Evolutionary conservation across 1,140 invertebrate genomes (phyloP).

Genomic region (Pissodes strobi): DNA sequence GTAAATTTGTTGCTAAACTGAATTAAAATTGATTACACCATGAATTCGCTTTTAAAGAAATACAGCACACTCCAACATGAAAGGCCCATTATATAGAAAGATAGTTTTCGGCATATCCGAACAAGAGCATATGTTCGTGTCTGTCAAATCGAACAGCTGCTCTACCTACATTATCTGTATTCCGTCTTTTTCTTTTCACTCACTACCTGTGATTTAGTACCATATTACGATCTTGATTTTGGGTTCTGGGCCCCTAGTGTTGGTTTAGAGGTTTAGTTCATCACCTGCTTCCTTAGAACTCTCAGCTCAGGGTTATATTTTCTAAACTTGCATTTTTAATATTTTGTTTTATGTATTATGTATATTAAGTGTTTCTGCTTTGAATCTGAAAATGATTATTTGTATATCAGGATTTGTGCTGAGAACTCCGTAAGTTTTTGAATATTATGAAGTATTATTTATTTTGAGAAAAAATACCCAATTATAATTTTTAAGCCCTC

Average conservation of each 20-base stretch:
- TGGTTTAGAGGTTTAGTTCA: constrained; percentile 42
- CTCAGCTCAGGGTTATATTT: background rate
- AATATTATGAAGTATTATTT: too few species aligned
- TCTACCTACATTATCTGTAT: constrained; percentile 37
- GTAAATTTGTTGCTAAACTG: too few species aligned
- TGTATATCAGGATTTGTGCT: constrained; percentile 69
- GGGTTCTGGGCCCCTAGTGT: constrained; percentile 34
- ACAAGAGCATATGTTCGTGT: too few species aligned
- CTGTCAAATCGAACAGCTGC: constrained; percentile 44
- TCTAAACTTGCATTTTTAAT: too few species aligned
- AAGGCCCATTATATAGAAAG: too few species aligned
- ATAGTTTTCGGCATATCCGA: too few species aligned
- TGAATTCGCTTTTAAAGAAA: too few species aligned
- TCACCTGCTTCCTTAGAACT: constrained; percentile 45
- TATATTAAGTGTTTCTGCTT: constrained; percentile 20
- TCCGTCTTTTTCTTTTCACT: constrained; percentile 37
- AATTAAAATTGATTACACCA: too few species aligned
- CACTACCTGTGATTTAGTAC: constrained; percentile 51
- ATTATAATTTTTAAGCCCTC: too few species aligned
- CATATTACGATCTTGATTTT: constrained; percentile 48
- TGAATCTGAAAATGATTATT: constrained; percentile 61
- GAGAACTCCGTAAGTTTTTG: constrained; percentile 59
- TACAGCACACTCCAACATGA: too few species aligned
- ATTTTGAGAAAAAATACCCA: too few species aligned
- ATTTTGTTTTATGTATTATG: constrained; percentile 21